Percentiles rank a stretch among this genome's conserved stretches.
phyloP scores from a whole-genome alignment of 2,888 invertebrate genomes.

The Drosophila buzzatii region DNA sequence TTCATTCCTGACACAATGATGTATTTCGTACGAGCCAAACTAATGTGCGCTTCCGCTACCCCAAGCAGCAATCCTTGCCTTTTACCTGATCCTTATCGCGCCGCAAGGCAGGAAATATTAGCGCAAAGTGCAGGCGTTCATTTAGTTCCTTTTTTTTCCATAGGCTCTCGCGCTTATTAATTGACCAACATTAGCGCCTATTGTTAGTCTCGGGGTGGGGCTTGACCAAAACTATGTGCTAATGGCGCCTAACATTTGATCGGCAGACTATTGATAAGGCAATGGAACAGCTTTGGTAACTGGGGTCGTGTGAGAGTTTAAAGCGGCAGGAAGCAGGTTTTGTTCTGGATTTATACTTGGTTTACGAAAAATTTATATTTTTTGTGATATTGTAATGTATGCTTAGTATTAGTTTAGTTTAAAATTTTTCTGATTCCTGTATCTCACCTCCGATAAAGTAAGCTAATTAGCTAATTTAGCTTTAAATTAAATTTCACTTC shows the following conservation, averaged over 20 bases:
- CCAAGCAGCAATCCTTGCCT: slow-evolving; percentile 70
- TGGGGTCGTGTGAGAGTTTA: not conserved
- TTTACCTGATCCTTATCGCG: slow-evolving; percentile 64
- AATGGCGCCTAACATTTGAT: slow-evolving; percentile 69
- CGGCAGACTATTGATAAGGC: slow-evolving; percentile 42
- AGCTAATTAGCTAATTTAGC: too few relatives aligned
- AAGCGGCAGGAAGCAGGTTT: not conserved
- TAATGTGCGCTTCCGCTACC: slow-evolving; percentile 66
- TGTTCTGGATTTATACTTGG: not conserved
- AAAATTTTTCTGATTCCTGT: too few relatives aligned
- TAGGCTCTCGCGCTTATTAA: slow-evolving; percentile 61
- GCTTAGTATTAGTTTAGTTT: too few relatives aligned
- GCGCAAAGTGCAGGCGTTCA: slow-evolving; percentile 56
- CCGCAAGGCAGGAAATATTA: slow-evolving; percentile 71
- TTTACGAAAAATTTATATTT: too few relatives aligned
- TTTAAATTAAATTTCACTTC: too few relatives aligned
- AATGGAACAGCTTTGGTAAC: slow-evolving; percentile 9
- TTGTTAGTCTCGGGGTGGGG: slow-evolving; percentile 53
- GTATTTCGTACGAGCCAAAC: slow-evolving; percentile 58
- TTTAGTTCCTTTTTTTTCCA: slow-evolving; percentile 5
- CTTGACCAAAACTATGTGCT: slow-evolving; percentile 60
- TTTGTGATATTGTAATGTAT: too few relatives aligned
- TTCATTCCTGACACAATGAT: slow-evolving; percentile 74
- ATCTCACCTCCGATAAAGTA: too few relatives aligned
- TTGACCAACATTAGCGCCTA: slow-evolving; percentile 75